Base-by-base conservation (phyloP, 2,113 vertebrate species). In the Mastomys natalensis region DNA sequence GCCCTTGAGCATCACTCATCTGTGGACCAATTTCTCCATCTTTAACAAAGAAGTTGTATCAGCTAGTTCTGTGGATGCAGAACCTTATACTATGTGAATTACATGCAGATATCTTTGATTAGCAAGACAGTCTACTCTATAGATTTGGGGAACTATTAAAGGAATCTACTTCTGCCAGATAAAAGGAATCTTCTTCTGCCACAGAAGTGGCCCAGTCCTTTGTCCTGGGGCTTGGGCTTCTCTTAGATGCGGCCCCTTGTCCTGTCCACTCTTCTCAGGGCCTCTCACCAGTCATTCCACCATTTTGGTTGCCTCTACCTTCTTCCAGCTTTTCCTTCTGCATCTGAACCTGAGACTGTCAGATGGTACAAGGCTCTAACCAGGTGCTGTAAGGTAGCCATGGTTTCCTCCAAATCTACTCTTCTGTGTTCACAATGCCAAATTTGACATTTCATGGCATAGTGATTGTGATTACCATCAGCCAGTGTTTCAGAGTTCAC, bases 21-120 rank as follows among this genome's bases (percentile, higher is more conserved):
- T 78, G 66, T n/a, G 55, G 91, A 31, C 34, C 62, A 31, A 16
- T 89, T 97, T 94, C 72, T 15, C 19, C 45, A 45, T 82, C 43
- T 62, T 93, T 92, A 80, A 19, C 22, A 93, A 88, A 64, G 26
- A 15, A n/a, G 17, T 64, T 31, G 21, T 9, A 62, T 37, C 78
- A 37, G 34, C 3, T 9, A 53, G 29, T 89, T 48, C 40, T 82
- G 64, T 3, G 43, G 29, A n/a, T 87, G 37, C 10, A 80, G 26
- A 22, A 53, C 29, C 86, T n/a, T 37, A 45, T 0, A 11, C 55
- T n/a, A 76, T 2, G 1, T 4, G 58, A 29, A 16, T 53, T 77
- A 76, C 22, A 37, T 19, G 55, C 13, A 81, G 66, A 31, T 37
- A 17, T 72, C 24, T 7, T 48, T 73, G 73, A 45, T 89, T 45